Evolutionary conservation across 1,140 invertebrate species (phyloP), one percentile per base, ranked within the genome.

Genomic region (Ctenoplectra terminalis): DNA sequence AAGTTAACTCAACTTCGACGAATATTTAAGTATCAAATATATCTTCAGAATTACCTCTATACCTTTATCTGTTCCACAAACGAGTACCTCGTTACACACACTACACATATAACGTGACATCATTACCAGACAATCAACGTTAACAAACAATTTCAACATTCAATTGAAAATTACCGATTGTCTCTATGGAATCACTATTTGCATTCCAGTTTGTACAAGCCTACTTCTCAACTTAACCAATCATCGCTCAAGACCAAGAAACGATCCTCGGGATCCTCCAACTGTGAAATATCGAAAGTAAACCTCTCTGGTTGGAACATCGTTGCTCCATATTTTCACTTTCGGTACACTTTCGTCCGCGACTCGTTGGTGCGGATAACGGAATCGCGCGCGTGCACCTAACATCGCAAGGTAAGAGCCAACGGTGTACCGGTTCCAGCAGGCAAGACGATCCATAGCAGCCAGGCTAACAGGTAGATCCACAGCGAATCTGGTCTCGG

Each of bases 401-500:
- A 67, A 46, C 43, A 67, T 67, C 8, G 2, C n/a, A 29, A 67
- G 11, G 34, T 15, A 67, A 67, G 17, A 20, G 40, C 29, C 64
- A 34, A 34, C 1, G 6, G 82, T 70, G 54, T 87, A 87, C 86
- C 85, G 67, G 74, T 87, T 66, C 54, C 54, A 82, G 34, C 64
- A 58, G 80, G 70, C 54, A 78, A 58, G 54, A 69, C 61, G 72
- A 83, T 56, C 76, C 73, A 82, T 0, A 84, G 52, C 20, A 81
- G n/a, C 54, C 77, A 88, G 37, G 46, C 26, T 20, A 82, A 56
- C 29, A 72, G 43, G 40, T 23, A 63, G 46, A 81, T 37, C 54
- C 34, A n/a, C 66, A 52, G 2, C 56, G 63, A 80, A 43, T 56
- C n/a, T 26, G 78, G 70, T 74, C 40, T 48, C 37, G 77, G 54